Evolutionary conservation across 2,113 vertebrate genomes (phyloP), one percentile per base, ranked within the genome.

Genomic region (Diphyllodes magnificus): DNA sequence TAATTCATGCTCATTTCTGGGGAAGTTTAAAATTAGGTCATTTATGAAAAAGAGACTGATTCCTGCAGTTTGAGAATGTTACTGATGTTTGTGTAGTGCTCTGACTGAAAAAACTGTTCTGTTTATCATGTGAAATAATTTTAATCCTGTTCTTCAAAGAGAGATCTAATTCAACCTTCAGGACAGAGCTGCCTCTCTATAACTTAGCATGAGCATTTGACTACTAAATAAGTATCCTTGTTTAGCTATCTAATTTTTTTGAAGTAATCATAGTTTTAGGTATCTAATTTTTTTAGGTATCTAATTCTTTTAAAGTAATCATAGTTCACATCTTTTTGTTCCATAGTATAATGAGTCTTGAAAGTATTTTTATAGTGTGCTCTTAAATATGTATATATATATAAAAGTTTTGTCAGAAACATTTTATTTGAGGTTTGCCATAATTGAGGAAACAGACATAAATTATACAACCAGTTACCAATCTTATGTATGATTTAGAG

Each of bases 341-440:
- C 89, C 53, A 17, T 50, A 84, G 82, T 44, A 30, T 84, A 68
- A 95, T 75, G 65, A 87, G 60, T 82, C 64, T 91, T 86, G 39
- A 47, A 83, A 87, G 65, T 82, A 88, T 96, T 94, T 96, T 96
- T 96, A n/a, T 83, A 70, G 40, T 54, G 15, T 92, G 5, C 82
- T 77, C 61, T 81, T 95, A 66, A 90, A 60, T 64, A 37, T 85
- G 49, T 93, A 73, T 95, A 22, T 97, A 95, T 92, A 96, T 94
- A 47, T 81, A 86, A 44, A 76, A 92, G 87, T 76, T 92, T 86
- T 82, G 73, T 93, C 95, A 91, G 88, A 92, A 98, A 88, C 95
- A 70, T 88, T 83, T 50, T 90, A 95, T 97, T 96, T 97, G 92
- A 96, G 90, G 91, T 94, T 98, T 94, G 56, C 94, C 86, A 81